Evolutionary conservation across 2,113 vertebrate genomes (phyloP), one percentile per base, ranked within the genome.

Genomic region (Cricetomys ansorgei): DNA sequence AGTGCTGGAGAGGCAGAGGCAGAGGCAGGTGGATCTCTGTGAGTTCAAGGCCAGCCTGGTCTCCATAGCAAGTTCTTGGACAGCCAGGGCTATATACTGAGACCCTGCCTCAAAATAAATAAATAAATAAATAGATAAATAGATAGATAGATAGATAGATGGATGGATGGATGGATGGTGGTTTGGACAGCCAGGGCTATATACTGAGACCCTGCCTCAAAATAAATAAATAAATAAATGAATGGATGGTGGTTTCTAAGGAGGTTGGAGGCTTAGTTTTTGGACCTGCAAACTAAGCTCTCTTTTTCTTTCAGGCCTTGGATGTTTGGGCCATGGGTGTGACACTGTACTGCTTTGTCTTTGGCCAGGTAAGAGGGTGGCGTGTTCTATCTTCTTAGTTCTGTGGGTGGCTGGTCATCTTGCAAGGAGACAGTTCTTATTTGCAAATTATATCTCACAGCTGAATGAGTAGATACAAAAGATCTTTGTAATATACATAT

Each of bases 281-380:
- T 55, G 29, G 80, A 5, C 3, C 45, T 48, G 43, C 29, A 34
- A n/a, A 15, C 11, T 13, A 12, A 48, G 7, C 40, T 70, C n/a
- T 88, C 19, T 67, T 93, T 89, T 19, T 16, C 86, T 96, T 97
- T 4, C 48, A 99, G 99, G 99, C 99, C 75, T 97, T 99, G 98
- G 99, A 99, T 96, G 99, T 99, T 45, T 99, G 99, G 99, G 99
- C 99, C 80, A 99, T 99, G 99, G 99, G 99, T 67, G 99, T 99
- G 97, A 99, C 99, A 0, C 98, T 99, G 55, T 99, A 99, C 97
- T 99, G 99, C 98, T 99, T 99, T 0, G 98, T 99, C 89, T 99
- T 99, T 96, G 99, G 99, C 89, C 99, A 99, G 99, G 99, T 99
- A 98, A 99, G 72, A 94, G 37, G 77, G 53, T 45, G 92, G 37